Base-by-base conservation (phyloP, 1,140 invertebrate species). In the Fopius arisanus region DNA sequence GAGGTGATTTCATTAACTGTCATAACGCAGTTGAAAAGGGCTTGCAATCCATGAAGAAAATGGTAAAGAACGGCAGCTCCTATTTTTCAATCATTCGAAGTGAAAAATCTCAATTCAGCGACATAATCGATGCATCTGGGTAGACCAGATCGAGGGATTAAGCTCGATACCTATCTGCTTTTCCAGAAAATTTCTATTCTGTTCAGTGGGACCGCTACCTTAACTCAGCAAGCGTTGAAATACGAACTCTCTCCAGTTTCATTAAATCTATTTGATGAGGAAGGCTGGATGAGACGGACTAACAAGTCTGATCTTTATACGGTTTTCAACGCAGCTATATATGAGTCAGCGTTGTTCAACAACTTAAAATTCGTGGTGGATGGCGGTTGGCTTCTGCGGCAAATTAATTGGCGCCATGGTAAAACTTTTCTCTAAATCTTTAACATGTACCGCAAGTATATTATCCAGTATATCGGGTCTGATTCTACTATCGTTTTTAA, bases 1-100 rank as follows among this genome's bases (percentile, higher is more conserved):
- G 81, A 69, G 75, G 81, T 66, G 70, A 79, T 59, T 78, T 79
- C 77, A 84, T 88, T 62, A 85, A 87, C 78, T 88, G 83, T 77
- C 59, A 87, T 70, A 76, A 77, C 77, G 83, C 86, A 40, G 70
- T 75, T 75, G 83, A 85, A 81, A 71, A 84, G 70, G 85, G 85
- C 37, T n/a, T n/a, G 28, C 28, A 41, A 54, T 28, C 41, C 9
- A 77, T 78, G 33, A 21, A 59, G 21, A 29, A 75, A 7, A 75
- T 75, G 31, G 43, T 75, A 26, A 71, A 41, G 4, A 77, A 70
- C 19, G 41, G n/a, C 9, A 75, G 43, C 54, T 26, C 33, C 63
- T 74, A 28, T 65, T 6, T 43, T 41, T 41, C 29, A 28, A 33
- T n/a, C 41, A 48, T 70, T 71, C 59, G 74, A 67, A 71, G 74